Base-by-base conservation (phyloP, 2,113 vertebrate genomes). In the Gallinago undulata region DNA sequence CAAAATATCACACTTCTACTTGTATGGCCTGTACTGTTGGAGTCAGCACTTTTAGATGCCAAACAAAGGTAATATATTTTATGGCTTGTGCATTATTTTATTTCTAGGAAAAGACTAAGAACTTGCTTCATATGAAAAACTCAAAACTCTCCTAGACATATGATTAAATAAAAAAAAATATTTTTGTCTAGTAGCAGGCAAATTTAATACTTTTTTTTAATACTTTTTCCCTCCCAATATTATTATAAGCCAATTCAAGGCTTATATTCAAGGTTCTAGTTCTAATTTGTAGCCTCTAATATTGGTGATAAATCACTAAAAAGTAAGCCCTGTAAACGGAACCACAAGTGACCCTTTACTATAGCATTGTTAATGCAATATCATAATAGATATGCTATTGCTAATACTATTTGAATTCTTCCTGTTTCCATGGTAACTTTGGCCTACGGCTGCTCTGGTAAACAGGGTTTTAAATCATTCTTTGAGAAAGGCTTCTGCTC, bases 321-420 rank as follows among this genome's bases (percentile, higher is more conserved):
- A 95, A 88, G 84, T 48, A 23, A 96, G 60, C 37, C 63, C 70
- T 91, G 70, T 53, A 95, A 90, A 95, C 55, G n/a, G 95, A 97
- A 92, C 93, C 57, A 88, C 57, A 92, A 96, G 63, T 74, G 74
- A 96, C 16, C 48, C 84, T 88, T 84, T 81, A 72, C 30, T 75
- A 81, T 7, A 92, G 56, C 39, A 81, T 70, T 10, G 2, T 94
- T 93, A 97, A 96, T 84, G 67, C 37, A 93, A 87, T 74, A 78
- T 69, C 76, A 90, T 89, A 91, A 94, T 88, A 94, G 79, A 89
- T 87, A 94, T 17, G 41, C 56, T 91, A 90, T 63, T 93, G 93
- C 84, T 96, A 97, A 97, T 97, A 97, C 84, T 97, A 96, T 97
- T 96, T 96, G 79, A 96, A 96, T 94, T 82, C 77, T 63, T 96